These are phyloP conservation scores for Labrus mixtus DNA, from an alignment of 2,113 vertebrate species.

Conservation along the genomic window DNA sequence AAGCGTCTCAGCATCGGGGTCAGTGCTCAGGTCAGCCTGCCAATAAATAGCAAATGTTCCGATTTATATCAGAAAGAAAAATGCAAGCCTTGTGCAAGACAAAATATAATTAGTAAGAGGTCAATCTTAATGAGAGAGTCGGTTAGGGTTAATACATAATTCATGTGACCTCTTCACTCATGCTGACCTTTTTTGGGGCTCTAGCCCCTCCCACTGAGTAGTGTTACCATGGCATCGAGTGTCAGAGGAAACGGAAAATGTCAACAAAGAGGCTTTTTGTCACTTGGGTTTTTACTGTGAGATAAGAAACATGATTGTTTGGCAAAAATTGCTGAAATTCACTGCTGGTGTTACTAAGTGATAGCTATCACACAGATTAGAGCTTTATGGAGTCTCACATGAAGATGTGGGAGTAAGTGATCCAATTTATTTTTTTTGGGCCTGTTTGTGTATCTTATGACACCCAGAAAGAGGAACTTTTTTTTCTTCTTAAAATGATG, in stretches of 20 bases:
- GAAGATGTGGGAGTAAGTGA: neutral
- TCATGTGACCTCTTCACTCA: slow-evolving; percentile 72
- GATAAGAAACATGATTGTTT: slow-evolving; percentile 60
- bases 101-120: slow-evolving; percentile 50
- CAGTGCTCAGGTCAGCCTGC: slow-evolving; percentile 13
- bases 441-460: neutral
- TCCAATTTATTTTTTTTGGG: neutral
- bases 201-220: slow-evolving; percentile 13
- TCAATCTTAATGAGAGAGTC: slow-evolving; percentile 51
- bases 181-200: slow-evolving; percentile 45
- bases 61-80: slow-evolving; percentile 47
- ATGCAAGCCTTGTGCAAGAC: slow-evolving; percentile 44
- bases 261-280: slow-evolving; percentile 75
- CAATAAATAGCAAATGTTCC: slow-evolving; percentile 47
- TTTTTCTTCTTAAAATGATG: neutral
- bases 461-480: slow-evolving; percentile 4
- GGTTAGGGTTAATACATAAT: slow-evolving; percentile 75
- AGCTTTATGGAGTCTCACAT: neutral
- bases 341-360: slow-evolving; percentile 13
- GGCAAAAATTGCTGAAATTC: slow-evolving; percentile 38
- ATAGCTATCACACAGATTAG: neutral
- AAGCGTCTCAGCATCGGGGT: slow-evolving; percentile 41
- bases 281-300: slow-evolving; percentile 17
- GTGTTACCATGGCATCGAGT: slow-evolving; percentile 58
- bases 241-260: slow-evolving; percentile 69